A percentile compares a stretch with the other conserved stretches of the same genome.
phyloP scores from a whole-genome alignment of 2,888 invertebrate genomes.

The Phorcus lineatus region DNA sequence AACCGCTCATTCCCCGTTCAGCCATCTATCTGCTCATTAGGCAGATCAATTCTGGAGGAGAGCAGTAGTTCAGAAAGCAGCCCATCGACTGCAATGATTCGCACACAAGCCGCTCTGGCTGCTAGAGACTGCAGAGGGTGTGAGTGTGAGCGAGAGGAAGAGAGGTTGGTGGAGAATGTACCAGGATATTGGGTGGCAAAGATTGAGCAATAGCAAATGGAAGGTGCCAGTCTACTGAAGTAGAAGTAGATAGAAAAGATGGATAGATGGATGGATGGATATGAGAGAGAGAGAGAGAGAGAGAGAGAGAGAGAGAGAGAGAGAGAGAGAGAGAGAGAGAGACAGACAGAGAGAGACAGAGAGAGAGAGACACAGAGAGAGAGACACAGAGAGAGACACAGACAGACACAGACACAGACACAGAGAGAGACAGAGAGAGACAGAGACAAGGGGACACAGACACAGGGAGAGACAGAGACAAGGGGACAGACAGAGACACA shows the following conservation, averaged over 20 bases:
- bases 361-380: too few relatives aligned
- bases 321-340: not conserved
- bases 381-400: too few relatives aligned
- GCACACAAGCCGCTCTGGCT: not conserved
- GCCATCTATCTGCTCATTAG: slow-evolving; percentile 9
- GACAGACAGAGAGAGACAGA: too few relatives aligned
- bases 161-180: too few relatives aligned
- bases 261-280: not conserved
- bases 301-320: not conserved
- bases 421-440: too few relatives aligned
- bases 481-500: too few relatives aligned
- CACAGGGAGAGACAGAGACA: too few relatives aligned
- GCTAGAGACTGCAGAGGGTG: not conserved
- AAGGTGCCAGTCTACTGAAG: not conserved
- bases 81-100: not conserved
- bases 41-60: not conserved
- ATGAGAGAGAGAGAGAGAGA: not conserved
- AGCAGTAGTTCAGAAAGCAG: not conserved
- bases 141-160: not conserved
- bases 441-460: too few relatives aligned
- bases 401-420: too few relatives aligned
- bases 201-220: not conserved
- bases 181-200: not conserved
- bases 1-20: not conserved
- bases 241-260: not conserved